Evolutionary conservation across 2,888 invertebrate genomes (phyloP).

Genomic region (Abrostola tripartita): DNA sequence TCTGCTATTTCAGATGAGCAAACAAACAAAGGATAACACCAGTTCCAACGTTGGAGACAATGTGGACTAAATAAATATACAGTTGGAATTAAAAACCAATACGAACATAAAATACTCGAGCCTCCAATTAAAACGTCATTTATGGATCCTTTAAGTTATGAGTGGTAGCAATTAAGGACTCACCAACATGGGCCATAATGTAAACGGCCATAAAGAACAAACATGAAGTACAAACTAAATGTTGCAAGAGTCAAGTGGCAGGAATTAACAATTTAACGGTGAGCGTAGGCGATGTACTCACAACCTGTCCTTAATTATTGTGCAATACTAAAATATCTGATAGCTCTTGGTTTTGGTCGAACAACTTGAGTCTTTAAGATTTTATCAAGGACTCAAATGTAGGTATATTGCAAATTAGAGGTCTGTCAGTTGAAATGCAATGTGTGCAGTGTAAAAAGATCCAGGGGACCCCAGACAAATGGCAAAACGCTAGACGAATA

Average conservation of each 20-base stretch:
- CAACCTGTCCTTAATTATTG: constrained; percentile 43
- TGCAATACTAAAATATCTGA: constrained; percentile 34
- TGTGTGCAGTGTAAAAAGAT: too few species aligned
- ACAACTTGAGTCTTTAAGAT: neutral
- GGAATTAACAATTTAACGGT: constrained; percentile 38
- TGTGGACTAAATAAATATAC: too few species aligned
- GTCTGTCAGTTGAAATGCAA: too few species aligned
- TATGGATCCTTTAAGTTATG: neutral
- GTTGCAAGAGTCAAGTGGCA: constrained; percentile 31
- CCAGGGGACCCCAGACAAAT: too few species aligned
- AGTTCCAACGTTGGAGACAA: too few species aligned
- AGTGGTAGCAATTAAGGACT: neutral
- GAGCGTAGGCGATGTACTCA: constrained; percentile 45
- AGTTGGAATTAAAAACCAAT: too few species aligned
- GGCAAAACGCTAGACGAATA: too few species aligned
- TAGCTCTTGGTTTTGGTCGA: constrained; percentile 24
- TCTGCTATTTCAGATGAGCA: too few species aligned
- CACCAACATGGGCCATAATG: neutral
- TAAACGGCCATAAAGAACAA: neutral
- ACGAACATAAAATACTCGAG: too few species aligned
- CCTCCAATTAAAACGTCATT: too few species aligned
- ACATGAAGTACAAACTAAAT: constrained; percentile 9
- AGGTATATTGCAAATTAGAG: too few species aligned
- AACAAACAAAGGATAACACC: too few species aligned
- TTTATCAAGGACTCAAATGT: neutral